These are phyloP conservation scores for Phengaris alcon DNA, from an alignment of 2,888 invertebrate genomes.

Conservation along the genomic window DNA sequence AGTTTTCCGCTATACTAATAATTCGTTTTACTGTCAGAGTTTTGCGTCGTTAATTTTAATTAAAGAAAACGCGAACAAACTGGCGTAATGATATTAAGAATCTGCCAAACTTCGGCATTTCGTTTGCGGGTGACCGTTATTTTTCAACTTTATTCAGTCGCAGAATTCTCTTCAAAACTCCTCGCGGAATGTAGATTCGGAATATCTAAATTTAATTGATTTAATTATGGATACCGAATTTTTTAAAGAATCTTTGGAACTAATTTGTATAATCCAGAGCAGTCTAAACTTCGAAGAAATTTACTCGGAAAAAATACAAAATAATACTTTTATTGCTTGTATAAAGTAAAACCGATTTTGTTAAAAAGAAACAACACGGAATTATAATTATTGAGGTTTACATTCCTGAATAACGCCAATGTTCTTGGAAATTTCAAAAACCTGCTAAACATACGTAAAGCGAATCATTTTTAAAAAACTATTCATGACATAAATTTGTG, in stretches of 20 bases:
- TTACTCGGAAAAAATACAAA: not conserved
- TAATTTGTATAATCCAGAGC: slow-evolving; percentile 23
- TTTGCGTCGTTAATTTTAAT: slow-evolving; percentile 79
- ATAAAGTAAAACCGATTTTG: not conserved
- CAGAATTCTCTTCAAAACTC: slow-evolving; percentile 51
- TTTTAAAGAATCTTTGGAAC: not conserved
- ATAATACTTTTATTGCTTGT: not conserved
- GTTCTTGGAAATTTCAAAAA: not conserved
- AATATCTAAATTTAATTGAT: slow-evolving; percentile 26
- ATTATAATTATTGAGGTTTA: not conserved
- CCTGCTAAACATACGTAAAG: not conserved
- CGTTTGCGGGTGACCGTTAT: slow-evolving; percentile 71
- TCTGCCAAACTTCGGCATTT: slow-evolving; percentile 76
- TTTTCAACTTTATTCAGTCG: slow-evolving; percentile 71
- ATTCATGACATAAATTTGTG: no score
- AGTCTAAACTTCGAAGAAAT: not conserved
- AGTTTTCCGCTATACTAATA: slow-evolving; percentile 77
- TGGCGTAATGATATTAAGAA: slow-evolving; percentile 78
- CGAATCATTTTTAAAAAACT: no score
- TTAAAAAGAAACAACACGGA: not conserved
- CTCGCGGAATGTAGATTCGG: slow-evolving; percentile 31
- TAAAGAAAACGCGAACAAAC: slow-evolving; percentile 72
- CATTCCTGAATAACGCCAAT: not conserved
- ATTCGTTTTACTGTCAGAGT: slow-evolving; percentile 79
- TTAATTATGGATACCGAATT: slow-evolving; percentile 19